phyloP scores from a whole-genome alignment of 2,797 vertebrate species.

The Zenarchopterus dispar region DNA sequence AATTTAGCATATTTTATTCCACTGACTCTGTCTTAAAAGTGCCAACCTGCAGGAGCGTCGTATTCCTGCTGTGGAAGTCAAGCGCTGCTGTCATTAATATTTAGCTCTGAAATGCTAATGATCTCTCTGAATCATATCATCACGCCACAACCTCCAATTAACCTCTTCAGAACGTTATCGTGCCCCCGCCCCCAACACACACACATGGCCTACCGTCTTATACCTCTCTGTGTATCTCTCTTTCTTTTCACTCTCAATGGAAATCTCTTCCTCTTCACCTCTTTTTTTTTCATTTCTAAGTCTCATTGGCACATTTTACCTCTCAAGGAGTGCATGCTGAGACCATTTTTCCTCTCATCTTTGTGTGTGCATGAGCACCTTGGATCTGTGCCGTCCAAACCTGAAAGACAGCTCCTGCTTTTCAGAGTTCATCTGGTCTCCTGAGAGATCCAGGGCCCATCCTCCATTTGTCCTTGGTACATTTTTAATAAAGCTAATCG shows the following conservation, averaged over 20 bases:
- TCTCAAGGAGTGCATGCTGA: conserved; percentile 63
- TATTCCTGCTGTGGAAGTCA: conserved; percentile 58
- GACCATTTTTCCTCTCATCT: conserved; percentile 41
- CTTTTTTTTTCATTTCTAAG: conserved; percentile 49
- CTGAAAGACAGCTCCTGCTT: conserved; percentile 62
- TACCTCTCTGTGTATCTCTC: conserved; percentile 31
- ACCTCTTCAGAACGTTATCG: conserved; percentile 64
- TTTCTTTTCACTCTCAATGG: conserved; percentile 59
- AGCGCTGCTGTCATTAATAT: conserved; percentile 77
- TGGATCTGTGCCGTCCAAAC: conserved; percentile 50
- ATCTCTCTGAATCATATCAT: conserved; percentile 77
- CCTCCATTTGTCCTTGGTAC: conserved; percentile 75
- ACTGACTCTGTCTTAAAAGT: conserved; percentile 52
- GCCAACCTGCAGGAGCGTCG: conserved; percentile 59
- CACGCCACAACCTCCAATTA: conserved; percentile 79
- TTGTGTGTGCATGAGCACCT: conserved; percentile 13
- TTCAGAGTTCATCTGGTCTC: conserved; percentile 65
- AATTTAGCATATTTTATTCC: conserved; percentile 61
- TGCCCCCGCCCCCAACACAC: conserved; percentile 3
- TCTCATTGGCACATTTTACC: conserved; percentile 70
- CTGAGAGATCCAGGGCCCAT: conserved; percentile 54
- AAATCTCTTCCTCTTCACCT: conserved; percentile 71
- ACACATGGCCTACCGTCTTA: background rate
- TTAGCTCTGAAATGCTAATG: conserved; percentile 79
- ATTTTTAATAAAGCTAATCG: conserved; percentile 81